Conservation (phyloP, 1,140 invertebrate species). For the Bombus haemorrhoidalis region DNA sequence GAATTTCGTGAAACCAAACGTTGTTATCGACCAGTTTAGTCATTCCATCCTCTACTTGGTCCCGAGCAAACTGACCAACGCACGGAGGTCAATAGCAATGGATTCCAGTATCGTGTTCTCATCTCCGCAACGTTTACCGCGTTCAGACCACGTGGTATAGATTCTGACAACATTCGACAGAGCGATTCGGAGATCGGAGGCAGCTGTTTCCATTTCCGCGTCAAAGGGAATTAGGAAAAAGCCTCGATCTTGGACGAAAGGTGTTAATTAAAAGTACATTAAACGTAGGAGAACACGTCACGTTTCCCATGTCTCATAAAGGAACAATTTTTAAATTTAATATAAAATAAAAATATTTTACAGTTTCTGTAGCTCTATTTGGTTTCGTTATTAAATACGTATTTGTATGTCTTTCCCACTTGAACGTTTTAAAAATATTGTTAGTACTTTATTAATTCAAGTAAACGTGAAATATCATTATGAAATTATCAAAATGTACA, state of each 20-base stretch:
- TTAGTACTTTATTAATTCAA: no score
- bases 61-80: constrained; percentile 21
- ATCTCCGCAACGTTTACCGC: constrained; percentile 9
- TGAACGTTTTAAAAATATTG: no score
- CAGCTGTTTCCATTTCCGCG: neutral
- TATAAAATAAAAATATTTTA: no score
- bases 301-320: no score
- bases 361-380: no score
- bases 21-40: constrained; percentile 1
- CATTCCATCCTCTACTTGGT: neutral
- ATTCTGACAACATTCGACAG: neutral
- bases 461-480: no score
- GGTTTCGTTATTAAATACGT: no score
- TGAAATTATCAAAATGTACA: no score
- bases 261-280: constrained; percentile 7
- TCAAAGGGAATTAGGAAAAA: constrained; percentile 6
- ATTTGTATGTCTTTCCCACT: no score
- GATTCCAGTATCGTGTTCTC: constrained; percentile 15
- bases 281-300: no score
- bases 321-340: no score
- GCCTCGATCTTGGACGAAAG: neutral
- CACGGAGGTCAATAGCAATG: constrained; percentile 19
- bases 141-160: neutral
- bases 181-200: neutral
- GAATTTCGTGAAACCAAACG: neutral